A percentile compares a stretch with the other conserved stretches of the same genome.
phyloP scores from a whole-genome alignment of 1,140 invertebrate genomes.

The Carposina sasakii region DNA sequence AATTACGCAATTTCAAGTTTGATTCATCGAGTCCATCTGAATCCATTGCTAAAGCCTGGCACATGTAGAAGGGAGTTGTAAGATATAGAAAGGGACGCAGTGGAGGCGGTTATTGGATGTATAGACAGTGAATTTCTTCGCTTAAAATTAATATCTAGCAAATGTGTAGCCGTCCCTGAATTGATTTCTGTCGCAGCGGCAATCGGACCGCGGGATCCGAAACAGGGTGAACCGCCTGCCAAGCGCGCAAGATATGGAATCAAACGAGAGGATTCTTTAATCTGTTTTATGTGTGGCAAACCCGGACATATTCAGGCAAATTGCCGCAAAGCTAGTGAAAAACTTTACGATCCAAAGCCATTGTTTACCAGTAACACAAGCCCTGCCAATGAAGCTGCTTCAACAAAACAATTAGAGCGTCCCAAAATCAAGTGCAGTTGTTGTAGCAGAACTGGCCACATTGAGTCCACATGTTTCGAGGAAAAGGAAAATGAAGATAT shows the following conservation, averaged over 20 bases:
- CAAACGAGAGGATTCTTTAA: not conserved
- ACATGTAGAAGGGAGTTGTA: too few species aligned
- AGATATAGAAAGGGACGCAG: too few species aligned
- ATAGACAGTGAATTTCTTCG: not conserved
- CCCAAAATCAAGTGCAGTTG: not conserved
- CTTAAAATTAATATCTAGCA: not conserved
- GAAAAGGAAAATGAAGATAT: conserved; percentile 2
- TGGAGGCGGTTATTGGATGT: conserved; percentile 3
- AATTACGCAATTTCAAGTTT: conserved; percentile 2
- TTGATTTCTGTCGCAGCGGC: conserved; percentile 3
- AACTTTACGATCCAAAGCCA: not conserved
- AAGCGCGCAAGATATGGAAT: conserved; percentile 2
- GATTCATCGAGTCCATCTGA: too few species aligned
- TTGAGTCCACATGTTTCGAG: conserved; percentile 1
- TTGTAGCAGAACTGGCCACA: conserved; percentile 5
- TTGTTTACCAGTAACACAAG: too few species aligned
- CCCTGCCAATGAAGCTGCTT: too few species aligned
- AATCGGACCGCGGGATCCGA: not conserved
- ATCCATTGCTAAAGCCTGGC: too few species aligned
- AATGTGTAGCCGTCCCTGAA: not conserved
- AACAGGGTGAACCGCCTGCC: conserved; percentile 5
- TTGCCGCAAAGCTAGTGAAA: not conserved
- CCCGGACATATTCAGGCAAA: conserved; percentile 7
- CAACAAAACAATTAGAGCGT: not conserved
- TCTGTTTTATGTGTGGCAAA: conserved; percentile 8